Evolutionary conservation across 2,888 invertebrate genomes (phyloP), one percentile per base, ranked within the genome.

Genomic region (Parnassius glacialis): DNA sequence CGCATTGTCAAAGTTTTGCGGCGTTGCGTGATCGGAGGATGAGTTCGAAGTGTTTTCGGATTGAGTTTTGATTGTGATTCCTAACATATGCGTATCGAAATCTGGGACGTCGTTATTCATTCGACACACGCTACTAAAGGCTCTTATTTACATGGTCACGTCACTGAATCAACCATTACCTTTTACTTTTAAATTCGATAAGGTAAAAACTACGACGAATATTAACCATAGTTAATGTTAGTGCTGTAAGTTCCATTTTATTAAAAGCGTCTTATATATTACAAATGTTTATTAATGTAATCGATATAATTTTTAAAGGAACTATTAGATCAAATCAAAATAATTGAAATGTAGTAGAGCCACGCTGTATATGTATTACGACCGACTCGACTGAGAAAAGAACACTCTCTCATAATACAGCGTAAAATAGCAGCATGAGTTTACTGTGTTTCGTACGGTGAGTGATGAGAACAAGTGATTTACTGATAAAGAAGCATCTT

Each of bases 11-110:
- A 75, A 76, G 77, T 76, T 78, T 67, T 71, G 68, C 75, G 78
- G 67, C 71, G 68, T 80, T 80, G 78, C 80, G 83, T 78, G 83
- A 80, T 80, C 74, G 73, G 74, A 70, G 77, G 79, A 83, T 80
- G 80, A 80, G 83, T 78, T 78, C 73, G 74, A 81, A 85, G 83
- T 84, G 85, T 84, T 83, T 80, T 80, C 76, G 77, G 81, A 84
- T 84, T 78, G 84, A 83, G 85, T 85, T 87, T 82, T 84, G 86
- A 86, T 86, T 86, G 83, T 84, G 80, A 84, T 84, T 76, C 76
- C 79, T 69, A 70, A 74, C 75, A 74, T 76, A 71, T 74, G 74
- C 75, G 76, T 77, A 78, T 78, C 79, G 74, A 72, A 81, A 83
- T 79, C 74, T 80, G 73, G 78, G 78, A 69, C 79, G 74, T 78